Conservation (phyloP, 2,113 vertebrate genomes). For the Otolemur garnettii region DNA sequence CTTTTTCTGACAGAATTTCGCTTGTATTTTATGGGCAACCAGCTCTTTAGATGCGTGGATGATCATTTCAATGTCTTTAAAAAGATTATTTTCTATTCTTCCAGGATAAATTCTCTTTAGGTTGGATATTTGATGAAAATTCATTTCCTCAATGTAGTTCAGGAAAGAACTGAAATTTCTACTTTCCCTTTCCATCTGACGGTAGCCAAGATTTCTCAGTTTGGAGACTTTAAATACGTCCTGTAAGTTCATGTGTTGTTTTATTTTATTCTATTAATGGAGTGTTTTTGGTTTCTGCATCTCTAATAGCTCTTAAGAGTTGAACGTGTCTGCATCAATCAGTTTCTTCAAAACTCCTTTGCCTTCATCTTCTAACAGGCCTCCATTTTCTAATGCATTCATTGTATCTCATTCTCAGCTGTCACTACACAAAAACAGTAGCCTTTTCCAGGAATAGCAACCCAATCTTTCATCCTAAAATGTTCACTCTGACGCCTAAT, state of each 20-base stretch:
- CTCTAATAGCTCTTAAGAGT: slow-evolving; percentile 16
- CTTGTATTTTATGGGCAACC: not conserved
- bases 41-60: not conserved
- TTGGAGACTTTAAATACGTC: slow-evolving; percentile 33
- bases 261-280: slow-evolving; percentile 11
- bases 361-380: not conserved
- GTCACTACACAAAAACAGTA: not conserved
- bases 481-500: not conserved
- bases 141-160: slow-evolving; percentile 42
- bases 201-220: not conserved
- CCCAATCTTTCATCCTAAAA: not conserved
- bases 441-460: not conserved
- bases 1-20: slow-evolving; percentile 36
- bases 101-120: slow-evolving; percentile 12
- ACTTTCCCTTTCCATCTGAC: not conserved
- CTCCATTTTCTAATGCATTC: not conserved
- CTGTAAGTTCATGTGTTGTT: not conserved
- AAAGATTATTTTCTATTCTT: slow-evolving; percentile 51
- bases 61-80: slow-evolving; percentile 33
- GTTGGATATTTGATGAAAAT: slow-evolving; percentile 58
- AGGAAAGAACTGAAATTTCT: slow-evolving; percentile 36
- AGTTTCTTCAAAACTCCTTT: slow-evolving; percentile 44
- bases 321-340: not conserved
- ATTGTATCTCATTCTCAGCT: not conserved
- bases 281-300: not conserved